Base-by-base conservation (phyloP, 2,888 invertebrate genomes). In the Ormyrus rosae region DNA sequence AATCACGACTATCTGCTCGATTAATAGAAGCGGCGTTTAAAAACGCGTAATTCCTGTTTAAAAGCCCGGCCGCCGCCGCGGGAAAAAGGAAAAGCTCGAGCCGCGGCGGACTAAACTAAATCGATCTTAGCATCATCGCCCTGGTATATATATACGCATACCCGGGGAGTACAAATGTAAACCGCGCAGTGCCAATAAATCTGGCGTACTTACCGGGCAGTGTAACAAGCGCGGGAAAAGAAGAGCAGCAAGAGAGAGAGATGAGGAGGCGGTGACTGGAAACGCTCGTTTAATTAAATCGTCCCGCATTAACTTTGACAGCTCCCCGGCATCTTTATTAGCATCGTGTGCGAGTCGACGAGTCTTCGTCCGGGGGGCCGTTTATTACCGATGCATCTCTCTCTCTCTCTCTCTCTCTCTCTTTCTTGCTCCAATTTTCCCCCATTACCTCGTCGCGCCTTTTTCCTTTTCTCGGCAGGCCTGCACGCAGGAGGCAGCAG, bases 271-370 rank as follows among this genome's bases (percentile, higher is more conserved):
- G 58, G 48, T 3, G 65, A 45, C 48, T 70, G 34, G 50, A 70
- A 61, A 53, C 48, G 65, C 55, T 71, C 75, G 64, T 70, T 80
- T 80, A 70, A 80, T 80, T 80, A 71, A 80, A 80, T 80, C 75
- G 65, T 75, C 70, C 58, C 64, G 58, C 64, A 70, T 80, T 70
- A 75, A 70, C 58, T 80, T 80, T 80, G 80, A 80, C 79, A 75
- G 63, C 50, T 58, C 50, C 19, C 58, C 13, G 55, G 11, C 63
- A 70, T 70, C 60, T 65, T 75, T 53, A 19, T 19, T 10, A 13
- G 64, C 64, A 58, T 74, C 65, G 69, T 74, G 78, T 58, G 74
- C 45, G 19, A 69, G 64, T 63, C 67, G 61, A 19, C 72, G 46
- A 53, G 19, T 50, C 11, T 13, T 65, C 34, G 76, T 19, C 19